Percentiles rank a stretch among this genome's conserved stretches.
These are phyloP conservation scores for Bombus breviceps DNA, from an alignment of 1,140 invertebrate genomes.

Conservation along the genomic window DNA sequence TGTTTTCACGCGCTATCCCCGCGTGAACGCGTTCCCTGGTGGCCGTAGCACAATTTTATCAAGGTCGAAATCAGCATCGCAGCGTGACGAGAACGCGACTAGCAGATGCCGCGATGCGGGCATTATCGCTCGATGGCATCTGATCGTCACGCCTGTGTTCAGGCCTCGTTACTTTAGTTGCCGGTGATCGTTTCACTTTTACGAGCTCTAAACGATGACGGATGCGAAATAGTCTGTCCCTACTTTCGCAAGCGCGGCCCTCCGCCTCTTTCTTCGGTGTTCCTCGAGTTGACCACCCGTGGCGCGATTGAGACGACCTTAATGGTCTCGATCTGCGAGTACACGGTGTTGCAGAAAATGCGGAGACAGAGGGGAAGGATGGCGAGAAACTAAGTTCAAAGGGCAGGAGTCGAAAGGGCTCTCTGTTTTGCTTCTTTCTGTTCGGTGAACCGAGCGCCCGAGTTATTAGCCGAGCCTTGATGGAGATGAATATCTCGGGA, in stretches of 20 bases:
- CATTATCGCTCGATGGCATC: constrained; percentile 60
- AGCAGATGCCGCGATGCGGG: constrained; percentile 70
- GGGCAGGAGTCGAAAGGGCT: constrained; percentile 6
- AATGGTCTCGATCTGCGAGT: constrained; percentile 67
- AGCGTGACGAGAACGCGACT: constrained; percentile 44
- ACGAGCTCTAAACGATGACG: constrained; percentile 59
- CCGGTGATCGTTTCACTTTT: constrained; percentile 74
- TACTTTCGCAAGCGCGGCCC: neutral
- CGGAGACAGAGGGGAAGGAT: neutral
- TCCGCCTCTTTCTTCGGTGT: neutral
- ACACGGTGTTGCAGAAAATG: constrained; percentile 43
- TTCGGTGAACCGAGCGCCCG: constrained; percentile 18
- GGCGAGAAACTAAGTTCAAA: constrained; percentile 42
- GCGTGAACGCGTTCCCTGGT: neutral
- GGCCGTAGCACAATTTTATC: constrained; percentile 54
- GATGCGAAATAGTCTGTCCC: constrained; percentile 32
- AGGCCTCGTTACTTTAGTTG: constrained; percentile 69
- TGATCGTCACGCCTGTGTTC: constrained; percentile 64
- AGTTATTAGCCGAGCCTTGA: constrained; percentile 48
- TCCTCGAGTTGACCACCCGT: constrained; percentile 65
- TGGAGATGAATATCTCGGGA: constrained; percentile 47
- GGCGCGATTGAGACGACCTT: constrained; percentile 70
- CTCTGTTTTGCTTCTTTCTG: constrained; percentile 35
- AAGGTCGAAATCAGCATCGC: constrained; percentile 50
- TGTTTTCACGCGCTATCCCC: constrained; percentile 35